A percentile compares a stretch with the other conserved stretches of the same genome.
Conservation (phyloP, 1,140 invertebrate genomes). For the Rhagoletis zephyria region DNA sequence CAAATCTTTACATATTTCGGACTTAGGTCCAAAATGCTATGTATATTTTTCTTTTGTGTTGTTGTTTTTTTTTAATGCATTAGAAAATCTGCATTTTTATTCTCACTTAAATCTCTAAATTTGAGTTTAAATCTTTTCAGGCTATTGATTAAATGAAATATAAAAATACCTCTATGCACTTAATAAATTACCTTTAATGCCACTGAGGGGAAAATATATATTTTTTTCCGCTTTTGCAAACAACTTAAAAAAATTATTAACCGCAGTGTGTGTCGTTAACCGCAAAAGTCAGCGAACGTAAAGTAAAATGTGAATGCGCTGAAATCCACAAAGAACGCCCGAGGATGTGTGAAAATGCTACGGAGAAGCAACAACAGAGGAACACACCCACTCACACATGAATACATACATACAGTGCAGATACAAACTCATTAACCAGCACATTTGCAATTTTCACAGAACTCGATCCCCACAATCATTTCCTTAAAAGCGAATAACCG, state of each 20-base stretch:
- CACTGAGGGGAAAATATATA: too few relatives aligned
- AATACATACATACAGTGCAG: neutral
- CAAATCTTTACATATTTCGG: too few relatives aligned
- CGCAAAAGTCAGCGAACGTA: slow-evolving; percentile 12
- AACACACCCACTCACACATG: neutral
- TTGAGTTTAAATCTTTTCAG: too few relatives aligned
- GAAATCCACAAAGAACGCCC: slow-evolving; percentile 21
- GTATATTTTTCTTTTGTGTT: too few relatives aligned
- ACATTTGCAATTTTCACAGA: neutral
- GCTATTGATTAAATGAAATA: too few relatives aligned
- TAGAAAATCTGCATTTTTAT: too few relatives aligned
- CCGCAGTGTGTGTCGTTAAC: slow-evolving; percentile 32
- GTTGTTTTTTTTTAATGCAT: too few relatives aligned
- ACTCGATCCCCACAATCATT: neutral
- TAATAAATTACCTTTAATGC: too few relatives aligned
- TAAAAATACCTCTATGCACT: too few relatives aligned
- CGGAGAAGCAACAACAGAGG: neutral
- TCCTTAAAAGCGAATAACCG: neutral
- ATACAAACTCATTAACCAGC: slow-evolving; percentile 31
- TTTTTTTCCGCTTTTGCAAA: too few relatives aligned
- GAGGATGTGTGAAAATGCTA: slow-evolving; percentile 39
- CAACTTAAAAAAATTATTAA: neutral
- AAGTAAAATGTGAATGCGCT: slow-evolving; percentile 27
- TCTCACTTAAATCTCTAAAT: too few relatives aligned
- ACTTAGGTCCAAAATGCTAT: too few relatives aligned